These are phyloP conservation scores for Mallateleia sp. DNA, from an alignment of 2,888 invertebrate genomes.

Conservation along the genomic window DNA sequence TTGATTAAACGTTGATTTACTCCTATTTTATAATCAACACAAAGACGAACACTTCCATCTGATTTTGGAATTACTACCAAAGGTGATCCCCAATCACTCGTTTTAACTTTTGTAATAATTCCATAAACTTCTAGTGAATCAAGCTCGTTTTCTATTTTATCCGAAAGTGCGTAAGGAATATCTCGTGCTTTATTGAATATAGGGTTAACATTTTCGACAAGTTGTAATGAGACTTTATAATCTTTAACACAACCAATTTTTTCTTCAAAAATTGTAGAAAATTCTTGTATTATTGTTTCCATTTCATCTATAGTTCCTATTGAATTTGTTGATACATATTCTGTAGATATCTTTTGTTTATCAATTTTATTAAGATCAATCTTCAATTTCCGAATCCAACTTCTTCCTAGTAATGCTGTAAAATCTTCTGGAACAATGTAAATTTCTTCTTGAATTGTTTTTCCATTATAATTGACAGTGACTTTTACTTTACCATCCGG, in stretches of 20 bases:
- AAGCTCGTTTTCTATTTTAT: slow-evolving; percentile 40
- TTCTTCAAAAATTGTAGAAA: too few species aligned
- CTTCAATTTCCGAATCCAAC: slow-evolving; percentile 21
- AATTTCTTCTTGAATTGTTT: slow-evolving; percentile 11
- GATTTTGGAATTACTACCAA: slow-evolving; percentile 41
- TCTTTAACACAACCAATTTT: slow-evolving; percentile 42
- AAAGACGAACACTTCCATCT: slow-evolving; percentile 43
- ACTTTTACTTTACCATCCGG: slow-evolving; percentile 53
- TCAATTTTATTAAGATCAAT: slow-evolving; percentile 32
- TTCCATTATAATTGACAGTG: slow-evolving; percentile 21
- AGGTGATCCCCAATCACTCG: slow-evolving; percentile 53
- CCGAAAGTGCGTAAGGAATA: slow-evolving; percentile 40
- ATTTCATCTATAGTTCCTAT: too few species aligned
- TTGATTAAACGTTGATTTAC: slow-evolving; percentile 46
- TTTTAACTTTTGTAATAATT: slow-evolving; percentile 44
- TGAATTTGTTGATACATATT: slow-evolving; percentile 23
- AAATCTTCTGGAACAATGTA: slow-evolving; percentile 56
- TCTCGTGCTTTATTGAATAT: slow-evolving; percentile 45
- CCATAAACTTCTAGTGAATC: slow-evolving; percentile 32
- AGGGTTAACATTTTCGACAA: slow-evolving; percentile 32
- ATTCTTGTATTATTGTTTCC: too few species aligned
- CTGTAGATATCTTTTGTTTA: too few species aligned
- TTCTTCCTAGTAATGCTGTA: slow-evolving; percentile 33
- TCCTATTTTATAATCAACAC: slow-evolving; percentile 50
- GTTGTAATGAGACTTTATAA: slow-evolving; percentile 30